Percentiles rank a stretch among this genome's conserved stretches.
phyloP scores from a whole-genome alignment of 2,888 invertebrate species.

The Bursaphelenchus okinawaensis region DNA sequence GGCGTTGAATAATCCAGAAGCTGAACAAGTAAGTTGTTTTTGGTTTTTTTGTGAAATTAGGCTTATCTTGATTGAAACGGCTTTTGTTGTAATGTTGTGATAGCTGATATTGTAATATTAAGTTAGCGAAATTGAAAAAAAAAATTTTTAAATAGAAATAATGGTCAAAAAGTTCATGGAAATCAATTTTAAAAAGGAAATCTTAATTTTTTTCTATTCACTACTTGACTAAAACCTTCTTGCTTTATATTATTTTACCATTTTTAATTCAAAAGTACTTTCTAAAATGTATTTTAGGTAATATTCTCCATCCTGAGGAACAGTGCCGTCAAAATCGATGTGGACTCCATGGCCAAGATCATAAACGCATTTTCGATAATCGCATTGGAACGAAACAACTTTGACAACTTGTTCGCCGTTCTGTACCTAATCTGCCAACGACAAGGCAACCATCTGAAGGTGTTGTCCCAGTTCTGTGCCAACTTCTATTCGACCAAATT shows the following conservation, averaged over 20 bases:
- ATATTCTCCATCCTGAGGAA: constrained; percentile 28
- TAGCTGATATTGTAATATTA: too few relatives aligned
- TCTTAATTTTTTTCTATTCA: too few relatives aligned
- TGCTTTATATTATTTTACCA: too few relatives aligned
- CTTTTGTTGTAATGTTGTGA: too few relatives aligned
- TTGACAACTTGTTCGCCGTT: constrained; percentile 30
- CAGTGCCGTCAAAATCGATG: constrained; percentile 29
- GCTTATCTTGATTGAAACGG: not conserved
- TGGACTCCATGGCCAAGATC: constrained; percentile 36
- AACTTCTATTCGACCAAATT: constrained; percentile 24
- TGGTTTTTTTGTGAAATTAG: not conserved
- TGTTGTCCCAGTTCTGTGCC: constrained; percentile 43
- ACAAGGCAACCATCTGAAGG: constrained; percentile 31
- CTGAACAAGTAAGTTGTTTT: constrained; percentile 26
- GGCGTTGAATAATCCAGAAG: constrained; percentile 37
- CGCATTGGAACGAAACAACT: constrained; percentile 46
- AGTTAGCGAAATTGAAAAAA: too few relatives aligned
- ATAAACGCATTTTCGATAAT: constrained; percentile 47
- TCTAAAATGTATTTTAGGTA: constrained; percentile 24
- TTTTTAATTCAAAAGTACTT: too few relatives aligned
- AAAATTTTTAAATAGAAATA: too few relatives aligned
- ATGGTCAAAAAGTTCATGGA: too few relatives aligned
- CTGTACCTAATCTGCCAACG: constrained; percentile 27
- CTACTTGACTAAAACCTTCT: too few relatives aligned
- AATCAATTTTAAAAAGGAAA: too few relatives aligned